phyloP scores from a whole-genome alignment of 1,140 invertebrate species.

The Dendroctonus valens region DNA sequence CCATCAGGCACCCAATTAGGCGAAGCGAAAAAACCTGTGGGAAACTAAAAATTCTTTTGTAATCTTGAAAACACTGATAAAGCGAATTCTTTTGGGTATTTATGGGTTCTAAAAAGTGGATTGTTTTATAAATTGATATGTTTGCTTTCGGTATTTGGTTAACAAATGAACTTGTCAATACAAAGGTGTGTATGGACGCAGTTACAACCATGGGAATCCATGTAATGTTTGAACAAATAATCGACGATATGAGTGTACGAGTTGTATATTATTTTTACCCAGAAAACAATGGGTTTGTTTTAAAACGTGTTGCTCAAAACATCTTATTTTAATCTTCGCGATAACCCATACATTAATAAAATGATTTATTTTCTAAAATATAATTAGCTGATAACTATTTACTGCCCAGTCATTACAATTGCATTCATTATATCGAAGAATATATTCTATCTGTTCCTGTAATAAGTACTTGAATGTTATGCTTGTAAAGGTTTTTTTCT shows the following conservation, averaged over 20 bases:
- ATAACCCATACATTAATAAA: too few relatives aligned
- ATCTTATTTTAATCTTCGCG: too few relatives aligned
- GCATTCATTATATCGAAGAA: too few relatives aligned
- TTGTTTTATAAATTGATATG: constrained; percentile 32
- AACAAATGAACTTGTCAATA: constrained; percentile 31
- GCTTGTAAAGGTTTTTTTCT: too few relatives aligned
- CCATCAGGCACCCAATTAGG: neutral
- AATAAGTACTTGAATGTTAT: too few relatives aligned
- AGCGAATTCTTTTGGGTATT: constrained; percentile 26
- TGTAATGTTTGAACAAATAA: constrained; percentile 28
- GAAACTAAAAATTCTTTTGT: constrained; percentile 24
- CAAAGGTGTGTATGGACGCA: constrained; percentile 26
- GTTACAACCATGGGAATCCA: constrained; percentile 30
- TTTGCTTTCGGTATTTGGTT: constrained; percentile 28
- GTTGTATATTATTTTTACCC: constrained; percentile 4
- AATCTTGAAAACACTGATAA: constrained; percentile 26
- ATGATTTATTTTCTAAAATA: too few relatives aligned
- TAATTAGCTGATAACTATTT: too few relatives aligned
- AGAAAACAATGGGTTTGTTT: constrained; percentile 11
- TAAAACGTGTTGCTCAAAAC: neutral
- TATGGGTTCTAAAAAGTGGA: constrained; percentile 28
- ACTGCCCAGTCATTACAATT: too few relatives aligned
- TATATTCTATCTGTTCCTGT: too few relatives aligned
- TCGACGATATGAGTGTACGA: constrained; percentile 8
- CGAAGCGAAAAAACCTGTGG: constrained; percentile 15